Evolutionary conservation across 2,797 vertebrate species (phyloP), one percentile per base, ranked within the genome.

Genomic region (Muscicapa striata): DNA sequence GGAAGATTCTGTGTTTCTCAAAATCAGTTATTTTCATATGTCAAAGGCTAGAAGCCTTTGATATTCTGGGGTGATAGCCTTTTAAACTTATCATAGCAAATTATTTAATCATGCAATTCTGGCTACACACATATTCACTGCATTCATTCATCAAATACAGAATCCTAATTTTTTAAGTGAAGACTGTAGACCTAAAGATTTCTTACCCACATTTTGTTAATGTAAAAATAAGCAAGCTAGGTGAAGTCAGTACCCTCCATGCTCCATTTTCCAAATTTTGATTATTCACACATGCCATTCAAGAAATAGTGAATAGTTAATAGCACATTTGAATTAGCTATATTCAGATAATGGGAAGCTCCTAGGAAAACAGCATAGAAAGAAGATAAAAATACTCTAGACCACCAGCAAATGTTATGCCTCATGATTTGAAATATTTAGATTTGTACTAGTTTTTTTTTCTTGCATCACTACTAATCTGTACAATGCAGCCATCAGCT

Each of bases 131-230:
- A 18, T 29, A 77, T 38, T 73, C 59, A 63, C 29, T 38, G 55
- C 48, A 51, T 20, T 90, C 54, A 52, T 86, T 94, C 84, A 79
- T 92, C 87, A 93, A 91, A 81, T 32, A 90, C 32, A 46, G 30
- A 12, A 24, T 75, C 69, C 79, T 68, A 64, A 72, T 83, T 90
- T 64, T 41, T 11, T 41, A 90, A 48, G 23, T 67, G n/a, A 84
- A 84, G 57, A 76, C 66, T 81, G 66, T 13, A 83, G 79, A 85
- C 78, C 23, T 63, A 7, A 74, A 64, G 81, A 68, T 62, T 83
- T 59, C 66, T 91, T 68, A 89, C n/a, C 46, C 54, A 80, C 27
- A 41, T 59, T 84, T 67, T 54, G 34, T 43, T 70, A 77, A 63
- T 17, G 12, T 38, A 93, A 90, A 95, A 91, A 67, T 19, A 88